Base-by-base conservation (phyloP, 1,140 invertebrate species). In the Drosophila nebulosa region DNA sequence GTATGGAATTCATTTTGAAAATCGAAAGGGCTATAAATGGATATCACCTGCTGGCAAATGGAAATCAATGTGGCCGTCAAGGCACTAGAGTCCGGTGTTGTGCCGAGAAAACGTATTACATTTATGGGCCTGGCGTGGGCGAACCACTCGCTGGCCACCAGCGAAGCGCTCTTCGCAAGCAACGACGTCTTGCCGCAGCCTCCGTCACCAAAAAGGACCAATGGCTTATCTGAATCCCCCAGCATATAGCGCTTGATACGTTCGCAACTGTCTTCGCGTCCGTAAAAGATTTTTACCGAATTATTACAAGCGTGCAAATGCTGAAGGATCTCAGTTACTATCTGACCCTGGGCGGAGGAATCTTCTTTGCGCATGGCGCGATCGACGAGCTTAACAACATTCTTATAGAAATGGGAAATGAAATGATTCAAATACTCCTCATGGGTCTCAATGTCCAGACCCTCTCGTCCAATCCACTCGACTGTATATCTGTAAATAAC, bases 151-250 rank as follows among this genome's bases (percentile, higher is more conserved):
- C 92, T 93, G 9, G 95, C 94, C 0, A 93, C 94, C 91, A 97
- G 93, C 56, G 96, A 96, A 2, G 98, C 97, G 64, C 96, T 96
- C 93, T 99, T 99, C 3, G 98, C 97, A 58, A 99, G 92, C 0
- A 99, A 92, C 3, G 98, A 99, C 3, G 98, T 99, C 92, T 99
- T 99, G 1, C 98, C 98, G 90, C 98, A 99, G 26, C 98, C 98
- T 80, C 97, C 93, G 92, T 97, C 97, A 1, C 98, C 98, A 91
- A 97, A 97, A 64, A 99, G 93, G n/a, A 99, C 96, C 60, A 99
- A 92, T 10, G 98, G 97, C 90, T 97, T 96, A 80, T 97, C 95
- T 26, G 94, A 95, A 64, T 94, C 92, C n/a, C 95, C 96, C 61
- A 95, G 92, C 94, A 99, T 97, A 92, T 99, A 98, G 16, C 95